A percentile compares a stretch with the other conserved stretches of the same genome.
phyloP scores from a whole-genome alignment of 2,888 invertebrate species.

The Proisotoma minuta region DNA sequence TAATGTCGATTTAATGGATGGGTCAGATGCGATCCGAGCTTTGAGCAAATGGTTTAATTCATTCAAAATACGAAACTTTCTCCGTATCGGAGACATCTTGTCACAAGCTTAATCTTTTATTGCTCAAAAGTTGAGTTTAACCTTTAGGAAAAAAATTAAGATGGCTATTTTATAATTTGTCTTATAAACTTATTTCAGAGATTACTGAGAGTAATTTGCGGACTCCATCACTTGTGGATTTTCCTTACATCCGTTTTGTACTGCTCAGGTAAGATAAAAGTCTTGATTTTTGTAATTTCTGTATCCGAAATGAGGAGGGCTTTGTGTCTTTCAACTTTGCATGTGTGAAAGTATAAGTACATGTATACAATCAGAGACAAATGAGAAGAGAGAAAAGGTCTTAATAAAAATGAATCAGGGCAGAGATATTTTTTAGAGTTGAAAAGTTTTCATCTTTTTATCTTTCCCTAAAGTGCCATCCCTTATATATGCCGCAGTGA shows the following conservation, averaged over 20 bases:
- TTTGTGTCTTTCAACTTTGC: conserved; percentile 2
- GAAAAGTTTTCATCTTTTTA: conserved; percentile 48
- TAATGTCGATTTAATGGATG: no score
- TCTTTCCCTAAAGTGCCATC: conserved; percentile 47
- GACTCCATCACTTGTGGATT: conserved; percentile 45
- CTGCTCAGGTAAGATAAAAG: conserved; percentile 32
- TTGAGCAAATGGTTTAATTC: no score
- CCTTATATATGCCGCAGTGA: conserved; percentile 41
- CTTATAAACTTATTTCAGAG: conserved; percentile 35
- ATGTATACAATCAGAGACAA: conserved; percentile 15
- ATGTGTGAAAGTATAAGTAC: not conserved
- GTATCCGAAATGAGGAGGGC: conserved; percentile 1
- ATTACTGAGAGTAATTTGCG: conserved; percentile 37
- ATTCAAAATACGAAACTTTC: no score
- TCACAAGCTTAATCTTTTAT: no score
- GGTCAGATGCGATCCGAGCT: no score
- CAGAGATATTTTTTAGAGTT: conserved; percentile 35
- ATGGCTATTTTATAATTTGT: no score
- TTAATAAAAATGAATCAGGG: conserved; percentile 45
- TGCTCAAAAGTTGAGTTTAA: no score
- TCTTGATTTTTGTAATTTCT: not conserved
- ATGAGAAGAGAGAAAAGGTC: conserved; percentile 10
- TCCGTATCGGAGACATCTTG: no score
- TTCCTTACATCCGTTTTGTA: conserved; percentile 42
- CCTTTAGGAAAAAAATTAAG: no score